A percentile compares a stretch with the other conserved stretches of the same genome.
These are phyloP conservation scores for Sebastes hopkinsi DNA, from an alignment of 2,797 vertebrate genomes.

Conservation along the genomic window DNA sequence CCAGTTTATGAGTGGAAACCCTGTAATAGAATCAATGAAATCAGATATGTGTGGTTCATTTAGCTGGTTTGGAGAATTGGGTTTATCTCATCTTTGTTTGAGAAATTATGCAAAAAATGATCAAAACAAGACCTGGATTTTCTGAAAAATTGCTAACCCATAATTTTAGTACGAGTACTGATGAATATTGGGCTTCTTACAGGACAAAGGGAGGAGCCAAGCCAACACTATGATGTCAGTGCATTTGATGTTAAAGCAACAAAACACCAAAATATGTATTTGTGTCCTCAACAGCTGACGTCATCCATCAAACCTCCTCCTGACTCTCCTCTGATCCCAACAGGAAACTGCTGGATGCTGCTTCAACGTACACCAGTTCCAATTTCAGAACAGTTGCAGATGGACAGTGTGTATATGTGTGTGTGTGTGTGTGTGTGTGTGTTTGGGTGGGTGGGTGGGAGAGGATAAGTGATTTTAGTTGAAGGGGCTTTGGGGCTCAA, in stretches of 20 bases:
- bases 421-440: neutral
- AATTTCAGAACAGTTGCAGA: constrained; percentile 44
- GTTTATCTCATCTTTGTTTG: too few species aligned
- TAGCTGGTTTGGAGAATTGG: too few species aligned
- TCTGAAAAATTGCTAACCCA: neutral
- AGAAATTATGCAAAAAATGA: too few species aligned
- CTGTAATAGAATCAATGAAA: neutral
- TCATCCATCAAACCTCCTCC: constrained; percentile 38
- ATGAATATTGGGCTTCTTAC: neutral
- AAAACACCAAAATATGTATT: neutral
- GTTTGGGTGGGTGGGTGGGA: neutral
- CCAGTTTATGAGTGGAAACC: neutral
- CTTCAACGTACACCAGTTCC: constrained; percentile 20
- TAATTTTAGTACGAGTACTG: neutral
- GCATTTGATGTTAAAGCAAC: neutral
- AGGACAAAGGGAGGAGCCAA: neutral
- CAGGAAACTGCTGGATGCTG: constrained; percentile 46
- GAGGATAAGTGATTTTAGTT: constrained; percentile 67
- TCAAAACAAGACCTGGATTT: too few species aligned
- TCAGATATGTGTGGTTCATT: too few species aligned
- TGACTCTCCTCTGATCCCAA: constrained; percentile 29
- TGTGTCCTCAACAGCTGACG: constrained; percentile 52
- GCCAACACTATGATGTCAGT: constrained; percentile 3
- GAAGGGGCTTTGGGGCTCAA: constrained; percentile 68
- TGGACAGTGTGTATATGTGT: neutral